Evolutionary conservation across 1,140 invertebrate genomes (phyloP), one percentile per base, ranked within the genome.

Genomic region (Pseudobourletiella spinata): DNA sequence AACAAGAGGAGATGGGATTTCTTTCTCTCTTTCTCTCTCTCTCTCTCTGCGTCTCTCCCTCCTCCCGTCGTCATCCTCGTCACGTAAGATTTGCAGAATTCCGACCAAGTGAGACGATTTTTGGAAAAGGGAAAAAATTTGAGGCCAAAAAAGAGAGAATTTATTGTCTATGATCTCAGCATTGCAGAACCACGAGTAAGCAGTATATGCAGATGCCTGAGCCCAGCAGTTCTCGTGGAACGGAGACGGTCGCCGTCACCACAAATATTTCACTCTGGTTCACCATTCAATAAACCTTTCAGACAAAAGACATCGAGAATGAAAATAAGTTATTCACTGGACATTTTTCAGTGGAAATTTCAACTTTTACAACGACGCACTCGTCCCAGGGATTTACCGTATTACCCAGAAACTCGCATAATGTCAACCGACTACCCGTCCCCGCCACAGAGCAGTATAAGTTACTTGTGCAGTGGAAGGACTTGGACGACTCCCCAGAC

Each of bases 241-340:
- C 8, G 8, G n/a, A 39, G n/a, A n/a, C n/a, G n/a, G n/a, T n/a
- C n/a, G n/a, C 32, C n/a, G 8, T 48, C 20, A 8, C 44, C 44
- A 48, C 44, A 48, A 48, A 22, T 22, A 48, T 48, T 48, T 22
- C 11, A 48, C 14, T 11, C 22, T 11, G 11, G 8, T 18, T 48
- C 44, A 48, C 14, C 6, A 48, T 48, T 48, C 44, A 48, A 48
- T 48, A 48, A 48, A 48, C 44, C 44, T 48, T 22, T 48, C 44
- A 48, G 44, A 48, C 20, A 48, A 14, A 48, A 48, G 22, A 48
- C 14, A 15, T 22, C 14, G 6, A 18, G 44, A 18, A 6, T 48
- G 18, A 48, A 48, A 48, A 48, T 18, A 48, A 48, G 44, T 18
- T 48, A 15, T 48, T 48, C n/a, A 11, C 32, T 39, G 32, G 32